Evolutionary conservation across 1,140 invertebrate genomes (phyloP).

Genomic region (Drosophila ogumai): DNA sequence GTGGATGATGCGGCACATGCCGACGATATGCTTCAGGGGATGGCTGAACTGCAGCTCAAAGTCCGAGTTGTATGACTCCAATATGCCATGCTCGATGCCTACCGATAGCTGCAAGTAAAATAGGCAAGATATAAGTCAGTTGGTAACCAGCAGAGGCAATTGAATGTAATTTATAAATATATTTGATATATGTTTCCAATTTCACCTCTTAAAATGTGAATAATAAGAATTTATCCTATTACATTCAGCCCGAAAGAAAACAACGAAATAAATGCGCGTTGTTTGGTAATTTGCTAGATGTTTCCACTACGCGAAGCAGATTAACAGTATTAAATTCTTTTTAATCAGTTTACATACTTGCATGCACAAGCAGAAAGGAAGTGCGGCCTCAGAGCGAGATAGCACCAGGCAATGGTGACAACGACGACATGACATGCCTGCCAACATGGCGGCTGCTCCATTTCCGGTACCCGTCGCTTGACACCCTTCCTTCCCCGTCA

Average conservation of each 20-base stretch:
- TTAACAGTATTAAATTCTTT: constrained; percentile 81
- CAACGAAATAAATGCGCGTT: constrained; percentile 13
- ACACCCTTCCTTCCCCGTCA: constrained; percentile 20
- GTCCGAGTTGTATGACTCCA: constrained; percentile 88
- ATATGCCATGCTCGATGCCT: constrained; percentile 87
- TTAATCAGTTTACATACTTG: constrained; percentile 82
- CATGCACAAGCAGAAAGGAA: constrained; percentile 72
- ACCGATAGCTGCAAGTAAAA: constrained; percentile 87
- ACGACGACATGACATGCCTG: constrained; percentile 55
- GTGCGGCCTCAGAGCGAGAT: constrained; percentile 29
- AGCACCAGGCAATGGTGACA: constrained; percentile 17
- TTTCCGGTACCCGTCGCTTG: constrained; percentile 58
- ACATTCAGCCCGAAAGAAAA: neutral
- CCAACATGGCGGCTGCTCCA: constrained; percentile 77
- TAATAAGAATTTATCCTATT: neutral
- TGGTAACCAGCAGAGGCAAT: neutral
- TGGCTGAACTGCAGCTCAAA: constrained; percentile 88
- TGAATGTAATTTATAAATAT: neutral
- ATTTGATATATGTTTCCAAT: neutral
- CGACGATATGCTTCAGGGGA: constrained; percentile 87
- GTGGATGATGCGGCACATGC: constrained; percentile 83
- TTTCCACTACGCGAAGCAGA: constrained; percentile 79
- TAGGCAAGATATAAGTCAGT: neutral
- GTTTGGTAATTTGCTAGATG: constrained; percentile 35
- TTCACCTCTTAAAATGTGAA: too few relatives aligned